Evolutionary conservation across 2,888 invertebrate genomes (phyloP).

Genomic region (Aplocera efformata): DNA sequence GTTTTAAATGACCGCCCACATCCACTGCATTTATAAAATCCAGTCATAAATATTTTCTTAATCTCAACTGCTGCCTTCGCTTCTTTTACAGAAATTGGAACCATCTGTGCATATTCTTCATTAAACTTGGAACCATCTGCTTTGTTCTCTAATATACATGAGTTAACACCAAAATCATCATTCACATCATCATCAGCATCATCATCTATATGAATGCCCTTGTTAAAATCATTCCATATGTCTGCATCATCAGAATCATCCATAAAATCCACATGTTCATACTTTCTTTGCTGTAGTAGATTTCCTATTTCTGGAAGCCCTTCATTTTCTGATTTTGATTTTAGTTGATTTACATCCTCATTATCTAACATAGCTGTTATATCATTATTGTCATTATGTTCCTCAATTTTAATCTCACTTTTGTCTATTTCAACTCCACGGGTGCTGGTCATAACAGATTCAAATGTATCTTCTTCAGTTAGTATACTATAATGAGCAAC

Average conservation of each 20-base stretch:
- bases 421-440: constrained; percentile 25
- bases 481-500: constrained; percentile 49
- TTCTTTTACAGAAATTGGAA: constrained; percentile 56
- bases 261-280: constrained; percentile 1
- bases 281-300: constrained; percentile 4
- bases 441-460: constrained; percentile 27
- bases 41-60: constrained; percentile 49
- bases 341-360: not conserved
- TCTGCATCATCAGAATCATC: constrained; percentile 10
- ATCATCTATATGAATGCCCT: constrained; percentile 3
- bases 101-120: constrained; percentile 61
- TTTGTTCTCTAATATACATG: constrained; percentile 27
- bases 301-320: not conserved
- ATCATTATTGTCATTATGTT: constrained; percentile 11
- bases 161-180: constrained; percentile 18
- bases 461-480: constrained; percentile 40
- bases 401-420: constrained; percentile 28
- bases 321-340: not conserved
- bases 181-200: constrained; percentile 25
- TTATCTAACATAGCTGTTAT: too few species aligned
- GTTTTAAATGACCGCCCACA: constrained; percentile 53
- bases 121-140: constrained; percentile 54
- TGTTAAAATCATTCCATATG: constrained; percentile 14
- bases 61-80: constrained; percentile 61
- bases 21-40: constrained; percentile 45